A percentile compares a stretch with the other conserved stretches of the same genome.
These are phyloP conservation scores for Formicarius rufipectus DNA, from an alignment of 2,113 vertebrate species.

Conservation along the genomic window DNA sequence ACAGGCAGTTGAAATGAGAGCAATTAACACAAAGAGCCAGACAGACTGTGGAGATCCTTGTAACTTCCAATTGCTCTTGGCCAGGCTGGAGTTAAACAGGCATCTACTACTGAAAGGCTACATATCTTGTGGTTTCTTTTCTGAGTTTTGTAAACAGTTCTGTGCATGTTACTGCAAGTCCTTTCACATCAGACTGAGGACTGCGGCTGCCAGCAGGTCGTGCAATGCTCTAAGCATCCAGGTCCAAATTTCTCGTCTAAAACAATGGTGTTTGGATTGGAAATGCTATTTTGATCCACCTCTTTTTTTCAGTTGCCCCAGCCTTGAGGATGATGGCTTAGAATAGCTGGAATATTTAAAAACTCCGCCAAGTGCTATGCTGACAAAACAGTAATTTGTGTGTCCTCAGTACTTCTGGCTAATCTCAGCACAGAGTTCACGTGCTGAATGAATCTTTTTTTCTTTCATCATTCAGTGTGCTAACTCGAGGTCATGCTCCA, in stretches of 20 bases:
- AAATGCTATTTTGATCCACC: constrained; percentile 23
- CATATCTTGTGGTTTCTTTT: neutral
- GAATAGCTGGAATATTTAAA: constrained; percentile 57
- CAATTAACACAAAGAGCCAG: neutral
- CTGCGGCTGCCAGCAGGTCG: neutral
- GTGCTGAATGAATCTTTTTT: constrained; percentile 58
- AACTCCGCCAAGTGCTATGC: neutral
- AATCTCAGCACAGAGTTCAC: constrained; percentile 44
- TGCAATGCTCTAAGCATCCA: neutral
- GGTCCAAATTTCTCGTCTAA: constrained; percentile 1
- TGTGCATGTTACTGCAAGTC: neutral
- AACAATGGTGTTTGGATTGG: constrained; percentile 16
- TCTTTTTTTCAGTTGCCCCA: constrained; percentile 19
- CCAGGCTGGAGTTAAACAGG: neutral
- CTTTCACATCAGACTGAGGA: neutral
- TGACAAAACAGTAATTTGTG: constrained; percentile 45
- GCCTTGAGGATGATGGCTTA: constrained; percentile 2
- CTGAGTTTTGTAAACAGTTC: neutral
- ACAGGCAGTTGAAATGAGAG: constrained; percentile 3
- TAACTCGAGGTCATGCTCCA: constrained; percentile 62
- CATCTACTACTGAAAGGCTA: neutral
- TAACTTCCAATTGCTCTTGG: neutral
- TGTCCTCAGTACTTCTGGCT: constrained; percentile 30
- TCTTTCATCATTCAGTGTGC: constrained; percentile 54
- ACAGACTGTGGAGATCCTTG: neutral